These are phyloP conservation scores for Aphaenogaster rudis DNA, from an alignment of 1,140 invertebrate species.

Conservation along the genomic window DNA sequence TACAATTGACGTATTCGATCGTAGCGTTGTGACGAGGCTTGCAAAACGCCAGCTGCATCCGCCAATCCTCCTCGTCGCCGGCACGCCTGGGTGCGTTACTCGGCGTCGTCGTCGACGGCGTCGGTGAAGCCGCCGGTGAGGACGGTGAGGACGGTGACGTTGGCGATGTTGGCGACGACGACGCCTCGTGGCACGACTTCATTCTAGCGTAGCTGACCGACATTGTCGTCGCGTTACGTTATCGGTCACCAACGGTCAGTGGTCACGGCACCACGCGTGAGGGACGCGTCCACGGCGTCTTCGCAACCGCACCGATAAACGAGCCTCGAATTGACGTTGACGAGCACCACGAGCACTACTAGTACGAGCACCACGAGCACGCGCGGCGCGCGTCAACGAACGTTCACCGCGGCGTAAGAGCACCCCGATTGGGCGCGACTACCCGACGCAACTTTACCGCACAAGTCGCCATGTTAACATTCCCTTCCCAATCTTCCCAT, in stretches of 20 bases:
- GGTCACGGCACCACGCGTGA: not conserved
- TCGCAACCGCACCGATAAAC: not conserved
- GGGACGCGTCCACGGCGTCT: not conserved
- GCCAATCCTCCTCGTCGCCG: slow-evolving; percentile 86
- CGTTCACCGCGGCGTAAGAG: too few species aligned
- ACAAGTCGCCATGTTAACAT: too few species aligned
- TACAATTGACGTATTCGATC: slow-evolving; percentile 91
- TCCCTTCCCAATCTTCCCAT: too few species aligned
- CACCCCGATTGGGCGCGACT: too few species aligned
- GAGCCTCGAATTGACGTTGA: not conserved
- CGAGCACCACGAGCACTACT: too few species aligned
- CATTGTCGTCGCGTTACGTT: slow-evolving; percentile 65
- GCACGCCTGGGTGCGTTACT: slow-evolving; percentile 7
- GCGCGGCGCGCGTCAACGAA: not conserved
- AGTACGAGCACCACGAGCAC: not conserved
- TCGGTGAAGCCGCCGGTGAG: slow-evolving; percentile 16
- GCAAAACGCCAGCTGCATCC: slow-evolving; percentile 90
- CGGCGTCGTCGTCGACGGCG: slow-evolving; percentile 69
- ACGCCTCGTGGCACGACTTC: slow-evolving; percentile 79
- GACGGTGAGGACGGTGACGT: not conserved
- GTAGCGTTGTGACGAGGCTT: slow-evolving; percentile 92
- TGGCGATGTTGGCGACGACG: slow-evolving; percentile 62
- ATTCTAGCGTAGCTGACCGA: slow-evolving; percentile 74
- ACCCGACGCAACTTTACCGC: too few species aligned
- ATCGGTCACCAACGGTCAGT: not conserved